Evolutionary conservation across 37 sponge, comb jelly and placozoan genomes (phyloP).

Genomic region (Ianthella basta): DNA sequence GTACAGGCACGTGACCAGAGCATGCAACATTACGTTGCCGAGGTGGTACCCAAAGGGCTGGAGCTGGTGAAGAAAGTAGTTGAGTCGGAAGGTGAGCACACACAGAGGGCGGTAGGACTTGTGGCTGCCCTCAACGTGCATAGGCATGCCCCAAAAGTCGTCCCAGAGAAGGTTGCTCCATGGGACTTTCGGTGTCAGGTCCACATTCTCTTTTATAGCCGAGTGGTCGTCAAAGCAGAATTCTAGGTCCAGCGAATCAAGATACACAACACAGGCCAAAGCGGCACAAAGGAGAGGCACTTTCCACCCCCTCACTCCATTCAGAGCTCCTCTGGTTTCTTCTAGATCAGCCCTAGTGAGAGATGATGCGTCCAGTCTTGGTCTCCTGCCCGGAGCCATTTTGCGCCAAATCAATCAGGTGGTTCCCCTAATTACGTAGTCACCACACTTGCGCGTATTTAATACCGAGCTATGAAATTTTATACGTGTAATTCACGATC

Average conservation of each 20-base stretch:
- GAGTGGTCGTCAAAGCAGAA: constrained; percentile 91
- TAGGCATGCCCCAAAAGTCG: constrained; percentile 98
- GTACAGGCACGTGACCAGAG: constrained; percentile 75
- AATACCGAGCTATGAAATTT: no score
- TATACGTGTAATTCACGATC: no score
- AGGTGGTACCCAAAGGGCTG: constrained; percentile 89
- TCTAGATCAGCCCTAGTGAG: neutral
- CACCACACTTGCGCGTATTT: neutral
- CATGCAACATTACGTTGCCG: constrained; percentile 87
- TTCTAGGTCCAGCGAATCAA: constrained; percentile 68
- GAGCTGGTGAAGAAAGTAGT: constrained; percentile 81
- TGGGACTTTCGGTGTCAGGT: constrained; percentile 68
- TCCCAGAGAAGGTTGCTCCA: constrained; percentile 76
- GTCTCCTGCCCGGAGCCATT: neutral
- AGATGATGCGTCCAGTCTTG: neutral
- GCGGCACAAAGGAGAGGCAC: constrained; percentile 38
- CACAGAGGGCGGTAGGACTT: constrained; percentile 93
- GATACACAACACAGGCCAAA: constrained; percentile 49
- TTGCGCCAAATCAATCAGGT: neutral
- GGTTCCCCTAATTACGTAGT: neutral
- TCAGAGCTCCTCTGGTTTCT: no score
- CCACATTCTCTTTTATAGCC: constrained; percentile 78
- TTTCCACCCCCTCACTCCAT: neutral
- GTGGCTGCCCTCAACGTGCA: constrained; percentile 85
- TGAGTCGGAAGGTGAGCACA: constrained; percentile 86